Conservation (phyloP, 2,797 vertebrate genomes). For the Lagorchestes hirsutus region DNA sequence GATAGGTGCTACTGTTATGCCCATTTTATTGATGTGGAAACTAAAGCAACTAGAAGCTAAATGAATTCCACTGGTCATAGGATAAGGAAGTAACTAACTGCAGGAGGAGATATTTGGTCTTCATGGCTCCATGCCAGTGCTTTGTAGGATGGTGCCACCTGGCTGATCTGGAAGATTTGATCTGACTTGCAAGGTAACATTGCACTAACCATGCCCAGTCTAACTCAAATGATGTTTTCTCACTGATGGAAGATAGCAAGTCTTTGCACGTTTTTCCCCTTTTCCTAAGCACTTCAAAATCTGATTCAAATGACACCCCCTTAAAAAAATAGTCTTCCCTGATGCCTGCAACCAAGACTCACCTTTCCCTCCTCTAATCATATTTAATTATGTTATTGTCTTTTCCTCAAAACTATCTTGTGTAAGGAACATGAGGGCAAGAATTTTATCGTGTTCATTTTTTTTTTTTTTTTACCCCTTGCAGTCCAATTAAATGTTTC, state of each 20-base stretch:
- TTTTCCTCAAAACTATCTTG: not conserved
- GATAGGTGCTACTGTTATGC: not conserved
- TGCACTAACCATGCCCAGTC: not conserved
- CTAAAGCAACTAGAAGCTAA: not conserved
- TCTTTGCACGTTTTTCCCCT: not conserved
- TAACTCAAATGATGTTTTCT: not conserved
- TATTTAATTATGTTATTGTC: not conserved
- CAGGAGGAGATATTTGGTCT: not conserved
- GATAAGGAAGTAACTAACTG: not conserved
- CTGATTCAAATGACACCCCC: not conserved
- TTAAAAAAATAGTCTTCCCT: not conserved
- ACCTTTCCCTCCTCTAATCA: not conserved
- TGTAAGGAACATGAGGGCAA: not conserved
- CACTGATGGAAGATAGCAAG: not conserved
- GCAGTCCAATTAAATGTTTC: conserved; percentile 35
- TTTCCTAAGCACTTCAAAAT: not conserved
- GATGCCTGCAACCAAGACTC: not conserved
- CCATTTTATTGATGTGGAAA: not conserved
- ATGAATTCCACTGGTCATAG: not conserved
- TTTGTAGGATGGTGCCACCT: not conserved
- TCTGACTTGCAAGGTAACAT: not conserved
- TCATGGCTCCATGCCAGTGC: not conserved
- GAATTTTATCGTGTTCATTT: not conserved
- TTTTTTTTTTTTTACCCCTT: not conserved
- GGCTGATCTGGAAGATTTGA: not conserved